A percentile compares a stretch with the other conserved stretches of the same genome.
Conservation (phyloP, 1,140 invertebrate species). For the Lepidurus packardi region DNA sequence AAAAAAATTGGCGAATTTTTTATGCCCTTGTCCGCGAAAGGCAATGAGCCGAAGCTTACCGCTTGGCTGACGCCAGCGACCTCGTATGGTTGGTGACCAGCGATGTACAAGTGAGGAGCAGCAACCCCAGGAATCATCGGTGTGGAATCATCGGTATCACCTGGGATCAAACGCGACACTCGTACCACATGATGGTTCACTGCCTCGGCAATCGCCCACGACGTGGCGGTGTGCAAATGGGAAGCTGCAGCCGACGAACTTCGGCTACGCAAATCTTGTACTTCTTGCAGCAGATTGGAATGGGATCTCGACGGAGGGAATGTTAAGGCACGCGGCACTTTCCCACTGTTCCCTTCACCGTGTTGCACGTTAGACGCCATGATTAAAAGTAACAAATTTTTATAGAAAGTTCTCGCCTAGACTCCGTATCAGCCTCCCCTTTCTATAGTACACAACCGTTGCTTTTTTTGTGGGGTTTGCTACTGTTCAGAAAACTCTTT, state of each 20-base stretch:
- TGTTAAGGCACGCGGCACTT: neutral
- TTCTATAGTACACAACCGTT: neutral
- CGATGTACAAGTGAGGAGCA: neutral
- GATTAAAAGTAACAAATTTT: neutral
- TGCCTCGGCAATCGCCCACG: neutral
- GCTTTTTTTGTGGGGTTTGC: neutral
- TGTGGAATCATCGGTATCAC: neutral
- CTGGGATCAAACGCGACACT: neutral
- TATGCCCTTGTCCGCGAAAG: slow-evolving; percentile 2
- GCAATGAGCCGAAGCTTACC: slow-evolving; percentile 2
- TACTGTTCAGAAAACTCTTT: no score
- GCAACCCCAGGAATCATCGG: neutral
- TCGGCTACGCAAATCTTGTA: slow-evolving; percentile 7
- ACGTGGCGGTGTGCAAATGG: neutral
- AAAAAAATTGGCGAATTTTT: no score
- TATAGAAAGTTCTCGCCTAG: neutral
- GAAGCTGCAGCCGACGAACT: neutral
- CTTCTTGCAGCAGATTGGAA: slow-evolving; percentile 10
- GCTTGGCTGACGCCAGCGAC: neutral
- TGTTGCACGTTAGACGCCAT: slow-evolving; percentile 11
- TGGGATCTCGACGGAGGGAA: neutral
- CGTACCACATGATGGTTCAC: slow-evolving; percentile 7
- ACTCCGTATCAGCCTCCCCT: neutral
- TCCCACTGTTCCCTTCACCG: neutral
- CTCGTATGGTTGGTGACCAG: neutral